Percentiles rank a stretch among this genome's conserved stretches.
These are phyloP conservation scores for Neosalanx taihuensis DNA, from an alignment of 2,797 vertebrate species.

Conservation along the genomic window DNA sequence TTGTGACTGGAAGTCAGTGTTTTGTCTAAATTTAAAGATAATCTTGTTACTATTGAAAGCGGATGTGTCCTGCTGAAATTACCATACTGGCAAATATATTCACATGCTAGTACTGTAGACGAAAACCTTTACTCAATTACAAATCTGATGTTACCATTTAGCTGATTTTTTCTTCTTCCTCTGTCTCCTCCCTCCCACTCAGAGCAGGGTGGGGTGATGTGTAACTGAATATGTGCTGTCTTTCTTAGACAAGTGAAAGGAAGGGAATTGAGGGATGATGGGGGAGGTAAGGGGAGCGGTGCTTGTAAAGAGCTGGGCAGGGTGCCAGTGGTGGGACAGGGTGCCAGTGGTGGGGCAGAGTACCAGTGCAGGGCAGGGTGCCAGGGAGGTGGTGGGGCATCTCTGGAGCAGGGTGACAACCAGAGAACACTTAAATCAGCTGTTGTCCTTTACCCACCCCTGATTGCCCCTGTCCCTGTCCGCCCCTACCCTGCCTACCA, in stretches of 20 bases:
- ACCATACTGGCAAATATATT: background rate
- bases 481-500: no score
- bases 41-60: background rate
- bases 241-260: slow-evolving; percentile 39
- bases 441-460: slow-evolving; percentile 15
- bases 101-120: background rate
- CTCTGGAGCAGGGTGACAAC: slow-evolving; percentile 27
- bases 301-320: slow-evolving; percentile 32
- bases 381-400: slow-evolving; percentile 17
- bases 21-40: background rate
- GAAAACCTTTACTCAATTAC: slow-evolving; percentile 1
- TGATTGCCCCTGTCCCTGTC: background rate
- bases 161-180: slow-evolving; percentile 18
- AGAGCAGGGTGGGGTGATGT: slow-evolving; percentile 38
- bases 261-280: slow-evolving; percentile 24
- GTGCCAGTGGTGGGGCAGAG: no score
- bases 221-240: slow-evolving; percentile 55
- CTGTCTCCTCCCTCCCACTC: slow-evolving; percentile 9
- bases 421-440: slow-evolving; percentile 23
- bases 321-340: no score
- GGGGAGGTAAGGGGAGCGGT: slow-evolving; percentile 17
- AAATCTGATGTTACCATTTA: slow-evolving; percentile 8
- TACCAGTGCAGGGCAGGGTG: no score
- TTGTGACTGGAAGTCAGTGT: background rate
- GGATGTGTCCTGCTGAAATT: background rate